A percentile compares a stretch with the other conserved stretches of the same genome.
These are phyloP conservation scores for Melanotaenia trifasciata DNA, from an alignment of 2,797 vertebrate genomes.

Conservation along the genomic window DNA sequence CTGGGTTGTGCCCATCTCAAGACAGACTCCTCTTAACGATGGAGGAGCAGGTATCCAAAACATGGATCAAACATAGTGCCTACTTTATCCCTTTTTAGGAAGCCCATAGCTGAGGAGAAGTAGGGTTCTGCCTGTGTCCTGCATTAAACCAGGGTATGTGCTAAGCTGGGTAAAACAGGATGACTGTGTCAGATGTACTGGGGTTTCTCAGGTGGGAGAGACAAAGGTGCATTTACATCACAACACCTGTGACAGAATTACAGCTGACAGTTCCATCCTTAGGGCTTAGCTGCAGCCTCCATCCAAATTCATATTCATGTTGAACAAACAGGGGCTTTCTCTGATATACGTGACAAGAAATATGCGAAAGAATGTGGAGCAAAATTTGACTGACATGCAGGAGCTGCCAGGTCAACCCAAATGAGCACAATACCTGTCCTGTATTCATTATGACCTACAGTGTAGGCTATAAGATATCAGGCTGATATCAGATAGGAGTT, in stretches of 20 bases:
- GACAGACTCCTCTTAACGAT: constrained; percentile 2
- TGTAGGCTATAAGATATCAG: constrained; percentile 5
- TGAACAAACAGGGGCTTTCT: constrained; percentile 8
- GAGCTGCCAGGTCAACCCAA: constrained; percentile 22
- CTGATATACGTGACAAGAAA: constrained; percentile 9
- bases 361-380: constrained; percentile 23
- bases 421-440: neutral
- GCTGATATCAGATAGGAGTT: neutral
- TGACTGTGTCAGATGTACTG: constrained; percentile 53
- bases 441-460: constrained; percentile 12
- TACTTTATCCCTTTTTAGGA: constrained; percentile 42
- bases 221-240: constrained; percentile 77
- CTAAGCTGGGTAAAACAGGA: constrained; percentile 53
- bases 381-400: constrained; percentile 19
- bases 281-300: constrained; percentile 46
- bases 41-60: constrained; percentile 25
- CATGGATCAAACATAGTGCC: constrained; percentile 41
- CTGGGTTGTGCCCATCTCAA: constrained; percentile 3
- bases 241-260: constrained; percentile 62
- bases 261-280: constrained; percentile 74
- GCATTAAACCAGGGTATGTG: constrained; percentile 30
- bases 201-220: constrained; percentile 59
- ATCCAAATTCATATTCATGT: constrained; percentile 55
- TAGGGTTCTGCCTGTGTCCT: constrained; percentile 26
- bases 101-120: constrained; percentile 32